Evolutionary conservation across 1,140 invertebrate genomes (phyloP).

Genomic region (Brachionus manjavacas): DNA sequence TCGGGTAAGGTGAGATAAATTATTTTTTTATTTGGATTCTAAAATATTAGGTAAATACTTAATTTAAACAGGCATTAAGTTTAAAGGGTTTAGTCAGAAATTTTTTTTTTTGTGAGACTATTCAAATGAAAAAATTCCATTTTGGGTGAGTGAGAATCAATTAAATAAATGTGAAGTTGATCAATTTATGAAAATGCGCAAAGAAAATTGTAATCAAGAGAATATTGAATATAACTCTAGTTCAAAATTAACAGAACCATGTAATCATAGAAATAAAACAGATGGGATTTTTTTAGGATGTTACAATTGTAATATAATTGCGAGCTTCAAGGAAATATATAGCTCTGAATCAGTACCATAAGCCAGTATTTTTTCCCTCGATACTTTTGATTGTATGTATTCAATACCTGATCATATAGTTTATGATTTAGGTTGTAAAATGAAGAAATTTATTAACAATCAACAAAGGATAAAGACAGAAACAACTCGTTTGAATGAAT

Average conservation of each 20-base stretch:
- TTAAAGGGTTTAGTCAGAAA: no score
- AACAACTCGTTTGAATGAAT: neutral
- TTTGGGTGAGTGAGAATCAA: neutral
- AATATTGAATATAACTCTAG: neutral
- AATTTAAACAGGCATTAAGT: no score
- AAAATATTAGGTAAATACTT: no score
- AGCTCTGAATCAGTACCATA: neutral
- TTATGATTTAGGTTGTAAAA: neutral
- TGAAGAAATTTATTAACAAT: neutral
- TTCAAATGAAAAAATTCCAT: neutral
- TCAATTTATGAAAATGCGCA: neutral
- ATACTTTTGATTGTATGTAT: neutral
- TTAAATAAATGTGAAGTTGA: neutral
- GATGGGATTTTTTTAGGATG: neutral
- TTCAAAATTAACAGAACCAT: neutral
- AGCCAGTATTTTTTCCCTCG: neutral
- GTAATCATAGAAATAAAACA: neutral
- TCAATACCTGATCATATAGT: neutral
- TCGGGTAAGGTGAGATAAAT: no score
- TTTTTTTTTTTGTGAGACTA: neutral
- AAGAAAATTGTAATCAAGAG: slow-evolving; percentile 6
- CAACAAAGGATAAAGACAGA: neutral
- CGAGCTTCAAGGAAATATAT: neutral
- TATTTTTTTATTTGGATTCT: no score
- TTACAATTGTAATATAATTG: neutral